Conservation (phyloP, 1,140 invertebrate species). For the Carposina sasakii region DNA sequence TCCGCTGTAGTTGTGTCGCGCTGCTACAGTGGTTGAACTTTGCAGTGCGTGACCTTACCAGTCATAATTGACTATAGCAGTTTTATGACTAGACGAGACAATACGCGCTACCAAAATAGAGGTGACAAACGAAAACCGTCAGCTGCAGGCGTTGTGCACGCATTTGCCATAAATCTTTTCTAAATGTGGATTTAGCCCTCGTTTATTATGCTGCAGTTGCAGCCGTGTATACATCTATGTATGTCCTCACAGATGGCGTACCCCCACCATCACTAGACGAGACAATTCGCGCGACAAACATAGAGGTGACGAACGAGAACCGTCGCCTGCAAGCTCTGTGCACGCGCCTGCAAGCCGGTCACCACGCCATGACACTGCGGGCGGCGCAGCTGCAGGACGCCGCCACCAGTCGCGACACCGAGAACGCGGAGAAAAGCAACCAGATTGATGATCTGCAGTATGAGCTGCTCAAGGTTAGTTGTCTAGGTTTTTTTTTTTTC, state of each 20-base stretch:
- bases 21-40: too few relatives aligned
- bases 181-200: too few relatives aligned
- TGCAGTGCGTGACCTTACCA: too few relatives aligned
- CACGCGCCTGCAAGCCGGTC: conserved; percentile 93
- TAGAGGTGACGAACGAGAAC: conserved; percentile 93
- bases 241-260: conserved; percentile 31
- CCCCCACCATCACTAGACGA: conserved; percentile 79
- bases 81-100: conserved; percentile 88
- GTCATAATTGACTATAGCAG: too few relatives aligned
- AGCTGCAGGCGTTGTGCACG: not conserved
- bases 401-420: conserved; percentile 92
- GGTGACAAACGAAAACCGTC: conserved; percentile 82
- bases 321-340: conserved; percentile 92
- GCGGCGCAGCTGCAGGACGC: conserved; percentile 94
- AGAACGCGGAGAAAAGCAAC: conserved; percentile 95
- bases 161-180: too few relatives aligned
- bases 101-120: conserved; percentile 88
- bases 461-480: conserved; percentile 84
- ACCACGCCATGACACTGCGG: conserved; percentile 93
- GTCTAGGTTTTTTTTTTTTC: too few relatives aligned
- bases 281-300: conserved; percentile 85
- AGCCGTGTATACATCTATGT: too few relatives aligned
- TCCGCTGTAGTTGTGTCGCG: too few relatives aligned
- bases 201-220: too few relatives aligned
- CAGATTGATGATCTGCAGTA: conserved; percentile 97